Evolutionary conservation across 2,888 invertebrate species (phyloP).

Genomic region (Mythimna vitellina): DNA sequence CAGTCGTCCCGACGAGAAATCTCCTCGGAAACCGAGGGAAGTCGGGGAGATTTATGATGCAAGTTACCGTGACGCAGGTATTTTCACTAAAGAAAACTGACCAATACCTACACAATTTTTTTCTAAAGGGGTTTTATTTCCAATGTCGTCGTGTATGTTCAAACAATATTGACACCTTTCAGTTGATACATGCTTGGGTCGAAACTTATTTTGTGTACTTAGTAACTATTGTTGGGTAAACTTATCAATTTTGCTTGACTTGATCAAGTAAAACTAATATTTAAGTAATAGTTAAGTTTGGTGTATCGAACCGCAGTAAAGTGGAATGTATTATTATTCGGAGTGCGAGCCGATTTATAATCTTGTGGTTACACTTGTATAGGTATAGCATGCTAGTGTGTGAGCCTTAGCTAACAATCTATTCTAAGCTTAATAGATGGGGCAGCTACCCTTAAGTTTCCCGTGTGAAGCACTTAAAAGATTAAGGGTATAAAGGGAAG

Average conservation of each 20-base stretch:
- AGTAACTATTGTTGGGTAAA: slow-evolving; percentile 25
- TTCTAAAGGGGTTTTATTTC: slow-evolving; percentile 43
- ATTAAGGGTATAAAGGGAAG: slow-evolving; percentile 25
- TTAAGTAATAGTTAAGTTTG: slow-evolving; percentile 33
- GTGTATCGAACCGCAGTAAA: slow-evolving; percentile 6
- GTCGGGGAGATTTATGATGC: slow-evolving; percentile 82
- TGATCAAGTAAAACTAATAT: slow-evolving; percentile 21
- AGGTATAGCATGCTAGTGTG: slow-evolving; percentile 4
- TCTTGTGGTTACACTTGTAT: not conserved
- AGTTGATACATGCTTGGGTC: slow-evolving; percentile 29
- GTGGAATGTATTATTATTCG: slow-evolving; percentile 9
- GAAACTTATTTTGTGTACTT: slow-evolving; percentile 32
- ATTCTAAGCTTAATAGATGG: slow-evolving; percentile 24
- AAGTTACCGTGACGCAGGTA: slow-evolving; percentile 87
- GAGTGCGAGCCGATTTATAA: not conserved
- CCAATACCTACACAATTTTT: slow-evolving; percentile 75
- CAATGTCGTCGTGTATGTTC: slow-evolving; percentile 9
- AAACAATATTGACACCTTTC: slow-evolving; percentile 47
- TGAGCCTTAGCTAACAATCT: slow-evolving; percentile 16
- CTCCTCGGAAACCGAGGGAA: slow-evolving; percentile 81
- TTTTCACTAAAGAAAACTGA: slow-evolving; percentile 80
- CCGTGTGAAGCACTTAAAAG: slow-evolving; percentile 38
- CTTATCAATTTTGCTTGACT: slow-evolving; percentile 20
- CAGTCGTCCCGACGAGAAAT: slow-evolving; percentile 81
- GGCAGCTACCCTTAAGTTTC: slow-evolving; percentile 18